Evolutionary conservation across 1,140 invertebrate species (phyloP), one percentile per base, ranked within the genome.

Genomic region (Pomacea maculata): DNA sequence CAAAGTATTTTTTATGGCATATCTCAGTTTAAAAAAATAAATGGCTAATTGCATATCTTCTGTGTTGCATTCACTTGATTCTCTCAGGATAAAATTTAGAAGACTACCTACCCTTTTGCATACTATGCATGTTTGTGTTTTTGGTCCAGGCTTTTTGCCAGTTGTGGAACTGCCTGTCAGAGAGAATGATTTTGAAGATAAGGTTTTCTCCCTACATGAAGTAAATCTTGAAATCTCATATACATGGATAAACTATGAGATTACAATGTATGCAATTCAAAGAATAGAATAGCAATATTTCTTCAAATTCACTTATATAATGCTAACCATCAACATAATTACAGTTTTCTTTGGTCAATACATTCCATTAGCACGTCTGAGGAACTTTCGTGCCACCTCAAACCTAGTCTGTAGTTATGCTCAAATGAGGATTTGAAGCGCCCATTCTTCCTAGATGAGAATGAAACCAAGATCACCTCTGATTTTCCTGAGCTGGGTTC

Each of bases 61-160:
- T 45, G 34, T 45, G 34, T 45, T 45, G 34, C 57, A 61, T 61
- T 17, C 4, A 61, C 11, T 61, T 11, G 57, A 61, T 61, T 19
- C 7, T n/a, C 25, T n/a, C 34, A n/a, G 25, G 70, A 72, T 0
- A 61, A 61, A 61, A 70, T 14, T 34, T 78, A 57, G 29, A 55
- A 78, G 19, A 15, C 54, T 10, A 80, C 74, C 75, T 81, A 90
- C 88, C 86, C 88, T 88, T 63, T 82, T 78, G 84, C 88, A 90
- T 8, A 90, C 89, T 81, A 90, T 89, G 75, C 89, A 90, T 4
- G 82, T 86, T 78, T 90, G 89, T 45, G 81, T 77, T 75, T 86
- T 87, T 45, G 67, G 82, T 75, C 71, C 64, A n/a, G 10, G 12
- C 54, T 80, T 75, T n/a, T 82, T 83, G 9, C 25, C 74, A 52